Evolutionary conservation across 2,797 vertebrate species (phyloP), one percentile per base, ranked within the genome.

Genomic region (Galago senegalensis): DNA sequence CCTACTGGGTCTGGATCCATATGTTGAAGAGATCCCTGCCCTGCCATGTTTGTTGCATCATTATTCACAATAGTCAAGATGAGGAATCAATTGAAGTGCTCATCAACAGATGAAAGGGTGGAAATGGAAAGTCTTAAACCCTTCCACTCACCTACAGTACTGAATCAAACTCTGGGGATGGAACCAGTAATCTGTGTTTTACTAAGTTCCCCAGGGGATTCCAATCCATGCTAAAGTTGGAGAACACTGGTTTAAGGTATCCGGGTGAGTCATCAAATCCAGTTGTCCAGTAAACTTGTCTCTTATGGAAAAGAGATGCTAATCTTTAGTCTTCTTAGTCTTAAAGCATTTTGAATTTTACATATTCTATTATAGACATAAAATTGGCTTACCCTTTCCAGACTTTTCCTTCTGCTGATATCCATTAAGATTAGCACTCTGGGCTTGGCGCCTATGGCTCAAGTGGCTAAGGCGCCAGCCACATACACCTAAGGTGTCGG

Each of bases 311-410:
- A 67, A 75, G 81, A 79, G 76, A 34, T 70, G 34, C 53, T 76
- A 5, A n/a, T 46, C 29, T 79, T 34, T 72, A 14, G 17, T 90
- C 37, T 91, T 81, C 53, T 58, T 65, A 81, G 27, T 70, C 20
- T 13, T 13, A 79, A 34, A 91, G n/a, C 37, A 37, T 86, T 93
- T 87, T 58, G 9, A 65, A 61, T 81, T 92, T 86, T 79, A 69
- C 49, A 4, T 46, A 10, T 83, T 84, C 53, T 70, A 27, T 70
- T 92, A 89, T 29, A 73, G 40, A 53, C 58, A 34, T 37, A 11
- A 89, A 91, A 83, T 63, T 82, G 77, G 65, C 56, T 40, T 61
- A 53, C 13, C 91, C 14, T n/a, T 92, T 73, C 77, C 53, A 94
- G 69, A 88, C 63, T 77, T 94, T 92, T 65, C 34, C 40, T 92